Base-by-base conservation (phyloP, 2,797 vertebrate genomes). In the Hemibagrus guttatus region DNA sequence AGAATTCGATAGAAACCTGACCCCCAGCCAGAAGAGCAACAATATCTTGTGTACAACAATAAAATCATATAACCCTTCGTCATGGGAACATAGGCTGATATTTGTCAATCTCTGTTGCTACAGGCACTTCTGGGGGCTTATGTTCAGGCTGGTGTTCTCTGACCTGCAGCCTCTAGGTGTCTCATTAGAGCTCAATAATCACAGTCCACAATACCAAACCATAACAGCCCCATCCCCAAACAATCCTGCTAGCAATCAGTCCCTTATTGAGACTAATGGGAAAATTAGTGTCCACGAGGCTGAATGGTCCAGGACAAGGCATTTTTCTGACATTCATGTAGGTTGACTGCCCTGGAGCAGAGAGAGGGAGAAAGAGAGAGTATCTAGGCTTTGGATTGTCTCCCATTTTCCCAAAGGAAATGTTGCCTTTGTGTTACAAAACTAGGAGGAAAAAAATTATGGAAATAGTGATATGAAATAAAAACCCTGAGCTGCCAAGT, bases 211-310 rank as follows among this genome's bases (percentile, higher is more conserved):
- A 85, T 90, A 90, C 89, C 79, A 68, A n/a, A 54, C 79, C 76
- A 86, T 87, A 85, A 84, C 79, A 59, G 13, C 61, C 61, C 42
- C 59, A 61, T 39, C 49, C 80, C 71, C 83, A 74, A 75, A 76
- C 87, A 68, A 76, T 63, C 39, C 69, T 84, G 39, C 87, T 88
- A 35, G 64, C 58, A 86, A 89, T 83, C 39, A 78, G 86, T 76
- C 69, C 85, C 87, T 91, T 91, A 93, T 92, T 91, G 91, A 92
- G 91, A 93, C 89, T 91, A 92, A 91, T 92, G 89, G 87, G 74
- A 84, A 81, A 91, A 90, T 91, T 91, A 91, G 87, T 72, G 83
- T 72, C 42, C 56, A 58, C 56, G 79, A 88, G 86, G 86, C 90
- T 76, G 61, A 87, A 79, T 79, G 59, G 71, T 19, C 31, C 83